These are phyloP conservation scores for Vireo griseus DNA, from an alignment of 2,797 vertebrate species.

Conservation along the genomic window DNA sequence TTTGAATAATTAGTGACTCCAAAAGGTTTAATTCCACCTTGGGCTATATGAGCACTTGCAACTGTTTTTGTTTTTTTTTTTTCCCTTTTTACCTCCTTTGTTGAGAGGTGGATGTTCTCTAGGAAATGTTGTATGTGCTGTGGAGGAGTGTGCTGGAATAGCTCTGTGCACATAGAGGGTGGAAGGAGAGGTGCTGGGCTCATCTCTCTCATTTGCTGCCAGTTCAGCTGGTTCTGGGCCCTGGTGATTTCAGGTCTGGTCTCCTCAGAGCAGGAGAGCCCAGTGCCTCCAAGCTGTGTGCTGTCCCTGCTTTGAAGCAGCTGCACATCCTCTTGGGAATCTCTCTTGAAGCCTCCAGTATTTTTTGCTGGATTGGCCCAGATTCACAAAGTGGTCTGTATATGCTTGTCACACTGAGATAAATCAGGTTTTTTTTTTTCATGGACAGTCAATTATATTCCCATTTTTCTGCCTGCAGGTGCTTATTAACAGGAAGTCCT, in stretches of 20 bases:
- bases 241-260: background rate
- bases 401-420: background rate
- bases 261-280: background rate
- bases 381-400: background rate
- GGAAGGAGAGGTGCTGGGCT: background rate
- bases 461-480: background rate
- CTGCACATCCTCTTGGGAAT: background rate
- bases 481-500: background rate
- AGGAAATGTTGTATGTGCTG: too few relatives aligned
- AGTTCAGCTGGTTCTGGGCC: background rate
- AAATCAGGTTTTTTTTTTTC: background rate
- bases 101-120: background rate
- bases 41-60: background rate
- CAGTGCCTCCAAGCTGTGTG: background rate
- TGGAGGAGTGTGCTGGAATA: background rate
- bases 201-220: background rate
- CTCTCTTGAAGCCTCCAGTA: background rate
- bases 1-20: background rate
- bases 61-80: background rate
- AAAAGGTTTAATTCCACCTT: background rate
- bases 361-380: background rate
- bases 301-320: background rate
- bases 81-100: background rate
- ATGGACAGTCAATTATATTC: background rate
- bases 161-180: rapidly evolving